These are phyloP conservation scores for Gila orcuttii DNA, from an alignment of 2,113 vertebrate species.

Conservation along the genomic window DNA sequence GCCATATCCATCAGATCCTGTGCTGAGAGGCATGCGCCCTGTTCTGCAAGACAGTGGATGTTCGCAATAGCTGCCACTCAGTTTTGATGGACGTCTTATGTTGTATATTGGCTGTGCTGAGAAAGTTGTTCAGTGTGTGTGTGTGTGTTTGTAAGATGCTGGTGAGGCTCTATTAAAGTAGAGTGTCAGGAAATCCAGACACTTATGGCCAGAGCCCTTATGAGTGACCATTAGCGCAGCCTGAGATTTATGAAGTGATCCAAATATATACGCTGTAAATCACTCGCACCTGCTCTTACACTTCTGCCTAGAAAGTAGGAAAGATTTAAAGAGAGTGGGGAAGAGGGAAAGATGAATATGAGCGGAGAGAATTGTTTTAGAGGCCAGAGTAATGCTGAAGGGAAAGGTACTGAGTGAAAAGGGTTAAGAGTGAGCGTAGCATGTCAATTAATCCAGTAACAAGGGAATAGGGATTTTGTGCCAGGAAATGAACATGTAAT, in stretches of 20 bases:
- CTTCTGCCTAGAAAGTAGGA: constrained; percentile 7
- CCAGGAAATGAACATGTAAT: constrained; percentile 33
- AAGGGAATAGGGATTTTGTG: not conserved
- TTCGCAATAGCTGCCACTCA: not conserved
- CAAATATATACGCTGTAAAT: constrained; percentile 45
- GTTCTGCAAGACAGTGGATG: not conserved
- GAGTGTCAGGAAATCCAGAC: constrained; percentile 50
- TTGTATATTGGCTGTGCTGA: constrained; percentile 9
- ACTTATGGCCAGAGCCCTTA: constrained; percentile 47
- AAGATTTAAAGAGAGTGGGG: constrained; percentile 11
- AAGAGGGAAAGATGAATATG: constrained; percentile 18
- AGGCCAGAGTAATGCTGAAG: not conserved
- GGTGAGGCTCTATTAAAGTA: constrained; percentile 26
- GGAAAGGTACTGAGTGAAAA: not conserved
- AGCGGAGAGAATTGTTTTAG: constrained; percentile 12
- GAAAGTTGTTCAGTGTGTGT: constrained; percentile 2
- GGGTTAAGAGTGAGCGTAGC: not conserved
- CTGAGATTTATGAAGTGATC: constrained; percentile 54
- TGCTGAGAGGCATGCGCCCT: not conserved
- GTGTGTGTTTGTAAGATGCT: constrained; percentile 17
- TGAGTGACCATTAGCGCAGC: constrained; percentile 51
- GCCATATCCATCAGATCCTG: constrained; percentile 32
- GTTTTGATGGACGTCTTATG: not conserved
- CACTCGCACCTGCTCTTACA: constrained; percentile 15
- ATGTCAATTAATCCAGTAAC: constrained; percentile 13